Evolutionary conservation across 2,888 invertebrate genomes (phyloP).

Genomic region (Yponomeuta sedellus): DNA sequence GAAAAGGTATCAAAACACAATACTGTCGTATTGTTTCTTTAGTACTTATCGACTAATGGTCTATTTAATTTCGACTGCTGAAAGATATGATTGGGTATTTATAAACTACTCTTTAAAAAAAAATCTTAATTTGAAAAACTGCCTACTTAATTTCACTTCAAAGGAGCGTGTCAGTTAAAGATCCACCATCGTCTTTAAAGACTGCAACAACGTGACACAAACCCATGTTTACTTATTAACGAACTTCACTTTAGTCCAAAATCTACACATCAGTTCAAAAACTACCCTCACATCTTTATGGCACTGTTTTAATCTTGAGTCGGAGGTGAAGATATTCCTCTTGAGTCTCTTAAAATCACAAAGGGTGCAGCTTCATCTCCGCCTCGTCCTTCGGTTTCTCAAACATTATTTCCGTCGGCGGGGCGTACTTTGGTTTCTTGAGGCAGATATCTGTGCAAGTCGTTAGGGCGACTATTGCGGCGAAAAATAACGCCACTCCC

Average conservation of each 20-base stretch:
- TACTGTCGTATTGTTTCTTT: too few species aligned
- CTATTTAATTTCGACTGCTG: too few species aligned
- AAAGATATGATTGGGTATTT: too few species aligned
- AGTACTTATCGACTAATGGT: too few species aligned
- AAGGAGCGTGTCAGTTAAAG: background rate
- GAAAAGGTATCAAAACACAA: too few species aligned
- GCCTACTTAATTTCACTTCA: background rate
- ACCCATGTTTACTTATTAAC: background rate
- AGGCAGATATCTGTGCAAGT: conserved; percentile 36
- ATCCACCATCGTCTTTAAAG: background rate
- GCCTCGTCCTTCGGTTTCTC: conserved; percentile 54
- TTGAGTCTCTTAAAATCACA: conserved; percentile 28
- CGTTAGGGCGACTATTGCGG: conserved; percentile 64
- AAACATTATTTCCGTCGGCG: conserved; percentile 33
- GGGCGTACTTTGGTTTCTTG: conserved; percentile 36
- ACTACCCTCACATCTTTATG: background rate
- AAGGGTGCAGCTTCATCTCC: conserved; percentile 52
- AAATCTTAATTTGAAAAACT: too few species aligned
- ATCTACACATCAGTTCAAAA: background rate
- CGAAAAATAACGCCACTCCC: conserved; percentile 65
- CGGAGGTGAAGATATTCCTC: background rate
- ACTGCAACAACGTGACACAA: too few species aligned
- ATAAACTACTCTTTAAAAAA: too few species aligned
- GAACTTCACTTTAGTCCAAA: background rate
- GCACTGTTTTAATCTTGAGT: background rate